Base-by-base conservation (phyloP, 2,888 invertebrate genomes). In the Frankliniella fusca region DNA sequence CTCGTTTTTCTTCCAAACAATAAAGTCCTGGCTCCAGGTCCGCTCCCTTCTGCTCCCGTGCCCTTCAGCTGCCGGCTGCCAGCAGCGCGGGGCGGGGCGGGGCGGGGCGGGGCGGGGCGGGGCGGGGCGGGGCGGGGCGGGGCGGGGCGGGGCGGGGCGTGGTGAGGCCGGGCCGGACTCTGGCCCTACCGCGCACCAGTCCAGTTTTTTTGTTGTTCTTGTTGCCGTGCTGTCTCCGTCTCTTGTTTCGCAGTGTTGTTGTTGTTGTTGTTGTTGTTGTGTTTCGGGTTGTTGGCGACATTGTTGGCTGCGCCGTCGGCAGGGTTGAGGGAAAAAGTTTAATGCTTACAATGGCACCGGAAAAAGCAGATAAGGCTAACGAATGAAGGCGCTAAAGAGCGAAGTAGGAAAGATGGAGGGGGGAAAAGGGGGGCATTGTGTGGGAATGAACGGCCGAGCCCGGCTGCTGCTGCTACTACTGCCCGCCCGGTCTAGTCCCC, bases 1-100 rank as follows among this genome's bases (percentile, higher is more conserved):
- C 70, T 27, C 70, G 70, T 76, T 76, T 76, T 76, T 76, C 70
- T 76, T 76, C 70, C 70, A 76, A 76, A 76, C 70, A 76, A 76
- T 76, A 76, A 76, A 76, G 70, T 76, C 70, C 70, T 76, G 70
- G 70, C 70, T 76, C 70, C 70, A 12, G 23, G 61, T 18, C 61
- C 70, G 23, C 23, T n/a, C 70, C 70, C 70, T 76, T 76, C 70
- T 76, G 70, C 70, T 76, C 70, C 70, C 70, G 70, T 76, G 70
- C 70, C 70, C 70, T 70, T n/a, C 70, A 20, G 23, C 70, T 23
- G 70, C 23, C 18, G 20, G 70, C 70, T 70, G 70, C 23, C 70
- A 23, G 23, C 8, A n/a, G 18, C 65, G 20, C n/a, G 23, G n/a
- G n/a, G n/a, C 27, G 27, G 70, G 70, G 70, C 7, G 15, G 15